Evolutionary conservation across 1,140 invertebrate genomes (phyloP), one percentile per base, ranked within the genome.

Genomic region (Mya arenaria): DNA sequence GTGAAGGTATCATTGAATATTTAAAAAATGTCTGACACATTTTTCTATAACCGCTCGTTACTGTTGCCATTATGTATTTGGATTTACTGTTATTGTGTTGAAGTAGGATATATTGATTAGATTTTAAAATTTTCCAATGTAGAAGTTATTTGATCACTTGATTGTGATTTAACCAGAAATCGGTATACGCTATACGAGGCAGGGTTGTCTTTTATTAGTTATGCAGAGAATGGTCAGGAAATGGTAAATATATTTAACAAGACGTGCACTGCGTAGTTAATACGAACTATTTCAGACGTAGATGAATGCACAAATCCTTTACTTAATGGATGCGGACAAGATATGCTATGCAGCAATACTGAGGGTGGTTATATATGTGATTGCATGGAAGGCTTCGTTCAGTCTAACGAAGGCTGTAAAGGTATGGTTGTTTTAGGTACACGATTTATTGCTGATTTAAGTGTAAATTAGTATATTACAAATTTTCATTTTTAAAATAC

Each of bases 1-100:
- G 72, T 44, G 55, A 60, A 37, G 72, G 72, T 74, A 74, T 52
- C 23, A n/a, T n/a, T n/a, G n/a, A n/a, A n/a, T n/a, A n/a, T n/a
- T n/a, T n/a, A n/a, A n/a, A n/a, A n/a, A n/a, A n/a, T n/a, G n/a
- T n/a, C n/a, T n/a, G n/a, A n/a, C n/a, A n/a, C n/a, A n/a, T n/a
- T n/a, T n/a, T n/a, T n/a, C n/a, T n/a, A n/a, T n/a, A n/a, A n/a
- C n/a, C n/a, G n/a, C n/a, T n/a, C n/a, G n/a, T n/a, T n/a, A n/a
- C n/a, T n/a, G n/a, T n/a, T n/a, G n/a, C n/a, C n/a, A n/a, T n/a
- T n/a, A n/a, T n/a, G n/a, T n/a, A n/a, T n/a, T n/a, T n/a, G n/a
- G n/a, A n/a, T n/a, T n/a, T n/a, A n/a, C n/a, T n/a, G n/a, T n/a
- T n/a, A n/a, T n/a, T n/a, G n/a, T n/a, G n/a, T n/a, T n/a, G n/a